Base-by-base conservation (phyloP, 2,113 vertebrate genomes). In the Sisor rabdophorus region DNA sequence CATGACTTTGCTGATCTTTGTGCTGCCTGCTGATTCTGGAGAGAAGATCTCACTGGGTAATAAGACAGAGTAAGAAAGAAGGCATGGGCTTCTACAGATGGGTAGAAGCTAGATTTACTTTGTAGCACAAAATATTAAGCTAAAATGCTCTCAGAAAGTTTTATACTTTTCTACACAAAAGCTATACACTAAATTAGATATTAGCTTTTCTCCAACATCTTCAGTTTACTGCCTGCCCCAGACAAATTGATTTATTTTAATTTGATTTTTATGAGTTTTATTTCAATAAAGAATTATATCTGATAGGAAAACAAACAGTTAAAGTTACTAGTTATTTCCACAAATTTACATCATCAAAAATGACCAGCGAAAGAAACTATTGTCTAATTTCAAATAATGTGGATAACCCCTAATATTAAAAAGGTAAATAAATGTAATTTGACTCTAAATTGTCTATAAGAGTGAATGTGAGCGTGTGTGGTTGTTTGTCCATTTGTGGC, bases 21-120 rank as follows among this genome's bases (percentile, higher is more conserved):
- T 93, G 84, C 89, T 94, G 61, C 93, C 93, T 8, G 92, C 90
- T 7, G 93, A 92, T 81, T 92, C 92, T 4, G 92, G 92, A 63
- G 94, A 94, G 87, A 93, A 93, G 88, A 92, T 91, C 84, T 91
- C 92, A 48, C 85, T 93, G 87, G 93, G 91, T 93, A 84, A 80
- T 77, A 75, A 77, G 73, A 76, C 82, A 79, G 73, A 73, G 84
- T 84, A 83, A 84, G 85, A 83, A 56, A 80, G 79, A 75, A 79
- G 80, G 75, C 83, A 81, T 80, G 73, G 78, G 63, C 61, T 54
- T 74, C 6, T 17, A 63, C 13, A 54, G 30, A 36, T 63, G 2
- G 30, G 20, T 65, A 24, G 10, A 30, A 9, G 50, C n/a, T 68
- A 22, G 32, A 36, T 71, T 13, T 7, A 17, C 13, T n/a, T 36